These are phyloP conservation scores for Cerceris ruficornis DNA, from an alignment of 2,888 invertebrate species.

Conservation along the genomic window DNA sequence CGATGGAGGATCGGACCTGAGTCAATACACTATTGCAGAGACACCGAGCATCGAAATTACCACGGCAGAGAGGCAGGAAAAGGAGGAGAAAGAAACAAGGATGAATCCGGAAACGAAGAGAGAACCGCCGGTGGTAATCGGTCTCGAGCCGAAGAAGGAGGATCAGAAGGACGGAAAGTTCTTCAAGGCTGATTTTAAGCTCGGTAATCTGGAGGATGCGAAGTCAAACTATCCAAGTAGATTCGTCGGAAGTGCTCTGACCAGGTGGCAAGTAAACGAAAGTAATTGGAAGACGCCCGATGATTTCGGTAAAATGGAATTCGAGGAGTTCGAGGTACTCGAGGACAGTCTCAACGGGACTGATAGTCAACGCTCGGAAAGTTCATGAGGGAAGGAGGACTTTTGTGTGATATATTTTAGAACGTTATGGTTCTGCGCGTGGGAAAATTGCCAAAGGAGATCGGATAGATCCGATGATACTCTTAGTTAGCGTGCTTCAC, in stretches of 20 bases:
- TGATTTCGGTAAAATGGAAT: conserved; percentile 92
- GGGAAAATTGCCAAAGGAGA: conserved; percentile 33
- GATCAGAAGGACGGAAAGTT: conserved; percentile 74
- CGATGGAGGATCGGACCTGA: conserved; percentile 55
- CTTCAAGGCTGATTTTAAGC: conserved; percentile 76
- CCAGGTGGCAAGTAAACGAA: conserved; percentile 80
- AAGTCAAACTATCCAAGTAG: conserved; percentile 66
- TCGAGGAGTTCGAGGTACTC: conserved; percentile 90
- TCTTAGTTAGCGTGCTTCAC: conserved; percentile 2
- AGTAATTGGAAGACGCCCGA: conserved; percentile 84
- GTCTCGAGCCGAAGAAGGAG: conserved; percentile 81
- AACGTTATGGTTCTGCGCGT: background rate
- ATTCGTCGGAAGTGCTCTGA: conserved; percentile 73
- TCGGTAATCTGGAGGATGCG: conserved; percentile 74
- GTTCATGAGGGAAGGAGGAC: conserved; percentile 30
- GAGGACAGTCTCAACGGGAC: conserved; percentile 84
- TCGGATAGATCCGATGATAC: conserved; percentile 10
- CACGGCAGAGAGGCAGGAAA: conserved; percentile 65
- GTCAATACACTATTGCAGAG: conserved; percentile 75
- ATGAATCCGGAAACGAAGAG: conserved; percentile 81
- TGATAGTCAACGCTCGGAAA: conserved; percentile 51
- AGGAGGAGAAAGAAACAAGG: conserved; percentile 82
- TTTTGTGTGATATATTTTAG: conserved; percentile 13
- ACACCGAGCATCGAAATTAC: conserved; percentile 79
- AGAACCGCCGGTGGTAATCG: conserved; percentile 82